These are phyloP conservation scores for Sminthopsis crassicaudata DNA, from an alignment of 2,113 vertebrate genomes.

Conservation along the genomic window DNA sequence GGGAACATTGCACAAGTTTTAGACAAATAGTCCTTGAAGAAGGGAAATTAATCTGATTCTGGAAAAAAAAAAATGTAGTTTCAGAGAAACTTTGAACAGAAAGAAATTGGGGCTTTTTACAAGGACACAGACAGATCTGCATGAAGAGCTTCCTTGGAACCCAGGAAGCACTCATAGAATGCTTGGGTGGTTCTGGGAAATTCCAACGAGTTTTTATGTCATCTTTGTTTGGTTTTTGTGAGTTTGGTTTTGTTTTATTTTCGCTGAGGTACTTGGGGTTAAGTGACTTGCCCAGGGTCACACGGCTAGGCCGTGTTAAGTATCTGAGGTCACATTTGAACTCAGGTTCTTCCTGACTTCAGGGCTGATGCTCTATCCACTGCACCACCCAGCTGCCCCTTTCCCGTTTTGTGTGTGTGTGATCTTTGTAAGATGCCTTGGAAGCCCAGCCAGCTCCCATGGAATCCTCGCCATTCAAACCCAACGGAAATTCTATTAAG, in stretches of 20 bases:
- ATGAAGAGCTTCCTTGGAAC: background rate
- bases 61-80: background rate
- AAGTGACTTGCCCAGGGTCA: no score
- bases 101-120: background rate
- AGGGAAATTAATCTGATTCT: background rate
- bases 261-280: no score
- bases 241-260: no score
- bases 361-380: no score
- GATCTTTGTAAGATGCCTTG: no score
- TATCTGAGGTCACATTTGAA: no score
- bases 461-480: background rate
- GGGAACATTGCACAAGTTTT: background rate
- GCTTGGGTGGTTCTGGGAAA: background rate
- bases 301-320: no score
- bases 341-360: no score
- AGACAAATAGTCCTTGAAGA: background rate
- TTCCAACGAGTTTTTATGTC: background rate
- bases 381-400: no score
- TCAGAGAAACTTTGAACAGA: background rate
- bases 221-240: no score
- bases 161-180: background rate
- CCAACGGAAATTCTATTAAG: background rate
- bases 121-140: background rate
- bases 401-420: no score
- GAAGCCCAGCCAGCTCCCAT: background rate